phyloP scores from a whole-genome alignment of 2,888 invertebrate species.

The Dicyrtomina minuta region DNA sequence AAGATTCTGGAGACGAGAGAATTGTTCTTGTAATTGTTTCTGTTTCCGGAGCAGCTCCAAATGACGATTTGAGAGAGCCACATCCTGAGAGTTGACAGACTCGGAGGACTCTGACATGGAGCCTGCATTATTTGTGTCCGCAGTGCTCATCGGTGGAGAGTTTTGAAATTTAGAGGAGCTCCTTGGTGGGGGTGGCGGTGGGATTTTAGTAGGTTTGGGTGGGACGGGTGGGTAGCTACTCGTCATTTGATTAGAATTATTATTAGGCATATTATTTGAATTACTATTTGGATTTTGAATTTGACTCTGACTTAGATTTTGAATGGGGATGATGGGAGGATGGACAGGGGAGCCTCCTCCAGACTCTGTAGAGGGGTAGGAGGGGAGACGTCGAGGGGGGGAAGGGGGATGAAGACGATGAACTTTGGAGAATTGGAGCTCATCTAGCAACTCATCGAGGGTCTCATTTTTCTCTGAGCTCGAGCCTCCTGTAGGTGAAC shows the following conservation, averaged over 20 bases:
- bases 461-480: constrained; percentile 23
- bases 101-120: constrained; percentile 52
- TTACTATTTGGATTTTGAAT: background rate
- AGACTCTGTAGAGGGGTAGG: constrained; percentile 72
- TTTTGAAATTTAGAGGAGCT: constrained; percentile 72
- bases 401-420: constrained; percentile 46
- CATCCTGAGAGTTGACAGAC: constrained; percentile 54
- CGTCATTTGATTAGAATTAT: too few species aligned
- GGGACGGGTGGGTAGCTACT: constrained; percentile 54
- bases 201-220: constrained; percentile 74
- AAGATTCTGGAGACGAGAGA: constrained; percentile 76
- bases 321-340: constrained; percentile 54
- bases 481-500: constrained; percentile 8
- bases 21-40: constrained; percentile 85
- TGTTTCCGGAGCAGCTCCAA: constrained; percentile 86
- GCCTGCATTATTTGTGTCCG: constrained; percentile 59
- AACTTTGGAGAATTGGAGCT: constrained; percentile 6
- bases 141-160: constrained; percentile 73
- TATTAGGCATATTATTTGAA: constrained; percentile 26
- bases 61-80: constrained; percentile 75
- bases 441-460: constrained; percentile 32
- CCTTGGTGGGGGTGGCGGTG: constrained; percentile 89
- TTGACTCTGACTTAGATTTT: too few species aligned
- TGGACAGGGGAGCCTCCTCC: constrained; percentile 50
- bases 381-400: constrained; percentile 65